A percentile compares a stretch with the other conserved stretches of the same genome.
Conservation (phyloP, 2,888 invertebrate genomes). For the Eurytoma adleriae region DNA sequence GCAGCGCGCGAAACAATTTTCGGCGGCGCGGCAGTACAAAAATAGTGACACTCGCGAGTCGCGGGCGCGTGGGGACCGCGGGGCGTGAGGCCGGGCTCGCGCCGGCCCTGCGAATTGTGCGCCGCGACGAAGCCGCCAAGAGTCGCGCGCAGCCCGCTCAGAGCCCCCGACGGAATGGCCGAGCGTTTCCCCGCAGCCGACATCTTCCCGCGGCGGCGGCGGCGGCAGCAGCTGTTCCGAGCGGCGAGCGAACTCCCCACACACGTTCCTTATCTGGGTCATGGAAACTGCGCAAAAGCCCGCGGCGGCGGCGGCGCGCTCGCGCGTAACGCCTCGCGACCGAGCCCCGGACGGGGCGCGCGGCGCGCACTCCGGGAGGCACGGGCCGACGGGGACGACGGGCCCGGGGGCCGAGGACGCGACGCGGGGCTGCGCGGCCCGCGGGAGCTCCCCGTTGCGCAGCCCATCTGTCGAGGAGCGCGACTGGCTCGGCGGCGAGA, state of each 20-base stretch:
- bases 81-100: slow-evolving; percentile 43
- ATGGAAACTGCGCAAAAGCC: slow-evolving; percentile 75
- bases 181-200: slow-evolving; percentile 71
- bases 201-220: slow-evolving; percentile 69
- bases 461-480: slow-evolving; percentile 69
- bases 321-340: slow-evolving; percentile 38
- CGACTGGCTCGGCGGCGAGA: slow-evolving; percentile 68
- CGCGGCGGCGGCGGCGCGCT: slow-evolving; percentile 46
- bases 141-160: slow-evolving; percentile 69
- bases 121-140: slow-evolving; percentile 72
- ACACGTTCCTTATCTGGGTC: slow-evolving; percentile 74
- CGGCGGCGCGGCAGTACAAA: slow-evolving; percentile 15
- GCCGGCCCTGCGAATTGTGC: slow-evolving; percentile 63
- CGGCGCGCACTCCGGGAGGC: not conserved
- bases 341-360: not conserved
- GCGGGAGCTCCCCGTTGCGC: slow-evolving; percentile 58
- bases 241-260: slow-evolving; percentile 74
- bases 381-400: not conserved
- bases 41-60: slow-evolving; percentile 30
- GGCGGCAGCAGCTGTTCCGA: slow-evolving; percentile 74
- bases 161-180: slow-evolving; percentile 46
- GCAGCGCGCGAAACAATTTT: not conserved
- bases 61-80: not conserved
- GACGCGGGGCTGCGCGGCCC: slow-evolving; percentile 30
- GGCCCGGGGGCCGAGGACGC: not conserved